These are phyloP conservation scores for Cataglyphis livida DNA, from an alignment of 2,888 invertebrate species.

Conservation along the genomic window DNA sequence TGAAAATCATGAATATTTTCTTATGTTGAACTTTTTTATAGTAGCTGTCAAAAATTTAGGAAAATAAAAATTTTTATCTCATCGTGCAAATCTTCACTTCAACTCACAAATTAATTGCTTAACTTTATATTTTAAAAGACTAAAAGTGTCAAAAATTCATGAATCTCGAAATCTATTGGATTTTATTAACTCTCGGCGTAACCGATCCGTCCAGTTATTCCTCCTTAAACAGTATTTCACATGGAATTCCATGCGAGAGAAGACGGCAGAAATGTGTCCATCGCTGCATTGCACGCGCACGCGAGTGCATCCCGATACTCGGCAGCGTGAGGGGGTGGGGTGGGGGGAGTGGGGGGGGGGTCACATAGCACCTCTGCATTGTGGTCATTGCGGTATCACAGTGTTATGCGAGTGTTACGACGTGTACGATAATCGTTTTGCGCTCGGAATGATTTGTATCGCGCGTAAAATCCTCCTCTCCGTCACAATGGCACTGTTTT, in stretches of 20 bases:
- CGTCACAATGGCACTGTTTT: too few species aligned
- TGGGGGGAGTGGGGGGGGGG: neutral
- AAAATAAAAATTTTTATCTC: too few species aligned
- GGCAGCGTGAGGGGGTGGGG: slow-evolving; percentile 32
- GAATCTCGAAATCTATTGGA: too few species aligned
- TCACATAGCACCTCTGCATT: slow-evolving; percentile 75
- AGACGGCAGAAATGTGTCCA: slow-evolving; percentile 56
- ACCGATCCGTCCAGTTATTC: too few species aligned
- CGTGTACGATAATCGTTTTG: slow-evolving; percentile 26
- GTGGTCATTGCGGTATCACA: slow-evolving; percentile 76
- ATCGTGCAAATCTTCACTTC: too few species aligned
- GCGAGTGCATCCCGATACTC: slow-evolving; percentile 55
- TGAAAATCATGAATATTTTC: too few species aligned
- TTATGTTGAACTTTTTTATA: too few species aligned
- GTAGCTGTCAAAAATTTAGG: too few species aligned
- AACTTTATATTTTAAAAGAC: too few species aligned
- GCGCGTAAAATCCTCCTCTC: neutral
- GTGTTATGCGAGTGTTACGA: slow-evolving; percentile 69
- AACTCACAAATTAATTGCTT: too few species aligned
- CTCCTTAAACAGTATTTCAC: slow-evolving; percentile 41
- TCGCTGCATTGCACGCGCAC: slow-evolving; percentile 69
- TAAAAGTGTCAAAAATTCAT: too few species aligned
- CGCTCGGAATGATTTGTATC: slow-evolving; percentile 6
- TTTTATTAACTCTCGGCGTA: too few species aligned
- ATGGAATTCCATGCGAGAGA: slow-evolving; percentile 56